Conservation (phyloP, 2,113 vertebrate species). For the Varanus komodoensis region DNA sequence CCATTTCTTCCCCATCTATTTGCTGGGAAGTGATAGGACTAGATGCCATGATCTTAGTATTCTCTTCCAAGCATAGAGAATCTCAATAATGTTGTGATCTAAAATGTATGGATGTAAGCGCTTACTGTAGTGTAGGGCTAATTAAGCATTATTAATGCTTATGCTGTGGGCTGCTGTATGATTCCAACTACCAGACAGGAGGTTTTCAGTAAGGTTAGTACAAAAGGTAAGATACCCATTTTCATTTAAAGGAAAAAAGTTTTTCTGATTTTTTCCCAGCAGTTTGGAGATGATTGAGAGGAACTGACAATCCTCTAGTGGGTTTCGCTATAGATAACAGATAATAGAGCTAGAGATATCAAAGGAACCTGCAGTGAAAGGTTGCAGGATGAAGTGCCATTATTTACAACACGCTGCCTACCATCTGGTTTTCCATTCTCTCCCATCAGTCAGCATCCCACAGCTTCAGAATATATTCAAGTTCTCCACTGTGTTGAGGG, state of each 20-base stretch:
- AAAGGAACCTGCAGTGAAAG: not conserved
- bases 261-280: not conserved
- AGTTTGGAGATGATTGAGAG: not conserved
- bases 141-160: not conserved
- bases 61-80: no score
- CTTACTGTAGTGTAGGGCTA: not conserved
- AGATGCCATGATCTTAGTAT: no score
- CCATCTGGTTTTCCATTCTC: not conserved
- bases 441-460: not conserved
- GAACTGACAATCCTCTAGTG: not conserved
- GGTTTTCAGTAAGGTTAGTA: not conserved
- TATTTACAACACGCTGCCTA: not conserved
- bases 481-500: not conserved
- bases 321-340: not conserved
- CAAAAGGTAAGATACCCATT: not conserved
- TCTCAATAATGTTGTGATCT: no score
- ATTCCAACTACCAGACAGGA: not conserved
- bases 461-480: not conserved
- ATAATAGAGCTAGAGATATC: not conserved
- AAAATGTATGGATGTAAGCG: not conserved
- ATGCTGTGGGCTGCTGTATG: not conserved
- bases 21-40: no score
- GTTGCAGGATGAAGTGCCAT: not conserved
- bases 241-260: not conserved
- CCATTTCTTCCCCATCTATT: no score